Percentiles rank a stretch among this genome's conserved stretches.
phyloP scores from a whole-genome alignment of 2,888 invertebrate species.

The Phania funesta region DNA sequence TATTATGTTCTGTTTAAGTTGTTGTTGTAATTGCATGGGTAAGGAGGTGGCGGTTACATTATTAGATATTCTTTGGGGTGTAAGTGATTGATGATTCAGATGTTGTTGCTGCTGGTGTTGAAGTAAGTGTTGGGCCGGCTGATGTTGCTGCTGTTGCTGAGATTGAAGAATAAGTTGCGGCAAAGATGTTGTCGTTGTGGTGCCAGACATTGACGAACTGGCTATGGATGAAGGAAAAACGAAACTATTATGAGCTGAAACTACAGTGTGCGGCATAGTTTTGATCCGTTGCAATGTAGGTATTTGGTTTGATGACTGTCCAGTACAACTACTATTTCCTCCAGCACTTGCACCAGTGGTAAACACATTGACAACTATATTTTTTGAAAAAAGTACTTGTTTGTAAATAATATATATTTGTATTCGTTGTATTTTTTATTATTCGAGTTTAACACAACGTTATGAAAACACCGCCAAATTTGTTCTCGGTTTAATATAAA shows the following conservation, averaged over 20 bases:
- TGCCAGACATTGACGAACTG: constrained; percentile 47
- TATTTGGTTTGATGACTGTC: constrained; percentile 65
- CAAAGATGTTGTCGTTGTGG: constrained; percentile 53
- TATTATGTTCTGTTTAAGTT: constrained; percentile 70
- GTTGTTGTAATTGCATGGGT: constrained; percentile 67
- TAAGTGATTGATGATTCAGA: constrained; percentile 66
- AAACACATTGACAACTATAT: constrained; percentile 77
- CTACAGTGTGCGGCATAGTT: constrained; percentile 69
- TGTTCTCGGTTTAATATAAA: too few relatives aligned
- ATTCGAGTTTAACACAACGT: too few relatives aligned
- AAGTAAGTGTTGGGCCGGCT: constrained; percentile 55
- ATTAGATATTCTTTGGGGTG: constrained; percentile 58
- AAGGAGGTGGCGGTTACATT: constrained; percentile 50
- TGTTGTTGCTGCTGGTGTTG: constrained; percentile 65
- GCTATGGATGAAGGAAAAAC: constrained; percentile 57
- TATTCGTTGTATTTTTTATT: too few relatives aligned
- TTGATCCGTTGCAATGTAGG: constrained; percentile 70
- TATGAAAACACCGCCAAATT: too few relatives aligned
- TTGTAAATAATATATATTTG: too few relatives aligned
- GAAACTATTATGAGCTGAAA: constrained; percentile 66
- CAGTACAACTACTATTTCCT: constrained; percentile 69
- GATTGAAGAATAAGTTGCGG: constrained; percentile 62
- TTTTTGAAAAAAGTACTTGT: too few relatives aligned
- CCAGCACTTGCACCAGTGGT: constrained; percentile 68
- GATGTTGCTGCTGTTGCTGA: constrained; percentile 69